These are phyloP conservation scores for Torymus aiolomorphi DNA, from an alignment of 2,888 invertebrate genomes.

Conservation along the genomic window DNA sequence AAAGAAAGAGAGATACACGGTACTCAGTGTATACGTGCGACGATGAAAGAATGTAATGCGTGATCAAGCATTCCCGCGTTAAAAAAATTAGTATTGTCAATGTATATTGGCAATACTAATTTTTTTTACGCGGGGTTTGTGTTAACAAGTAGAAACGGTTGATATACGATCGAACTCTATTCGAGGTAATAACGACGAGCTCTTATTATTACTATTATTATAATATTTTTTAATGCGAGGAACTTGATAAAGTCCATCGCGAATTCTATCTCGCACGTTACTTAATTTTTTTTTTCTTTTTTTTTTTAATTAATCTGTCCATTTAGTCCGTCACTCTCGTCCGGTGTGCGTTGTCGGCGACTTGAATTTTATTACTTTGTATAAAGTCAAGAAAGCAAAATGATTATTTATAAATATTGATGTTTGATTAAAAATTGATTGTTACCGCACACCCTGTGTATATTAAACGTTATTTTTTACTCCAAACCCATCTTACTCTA, in stretches of 20 bases:
- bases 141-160: constrained; percentile 23
- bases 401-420: constrained; percentile 73
- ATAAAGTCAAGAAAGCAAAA: constrained; percentile 71
- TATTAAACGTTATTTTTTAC: constrained; percentile 57
- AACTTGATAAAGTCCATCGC: constrained; percentile 32
- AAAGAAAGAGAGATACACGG: constrained; percentile 1
- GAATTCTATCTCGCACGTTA: constrained; percentile 27
- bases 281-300: constrained; percentile 7
- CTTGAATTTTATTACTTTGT: constrained; percentile 53
- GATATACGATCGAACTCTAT: constrained; percentile 11
- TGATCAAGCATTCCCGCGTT: neutral
- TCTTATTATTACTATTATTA: constrained; percentile 4
- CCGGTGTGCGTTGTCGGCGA: constrained; percentile 59
- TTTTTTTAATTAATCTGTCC: constrained; percentile 4
- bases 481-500: constrained; percentile 13
- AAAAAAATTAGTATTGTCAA: too few relatives aligned
- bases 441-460: constrained; percentile 68
- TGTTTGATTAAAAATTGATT: constrained; percentile 73
- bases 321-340: constrained; percentile 48
- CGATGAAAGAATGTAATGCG: constrained; percentile 28
- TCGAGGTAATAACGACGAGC: constrained; percentile 18
- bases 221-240: constrained; percentile 18
- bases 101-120: too few relatives aligned
- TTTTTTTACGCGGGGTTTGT: neutral
- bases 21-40: constrained; percentile 20